Percentiles rank a stretch among this genome's conserved stretches.
Conservation (phyloP, 1,140 invertebrate genomes). For the Lepidurus packardi region DNA sequence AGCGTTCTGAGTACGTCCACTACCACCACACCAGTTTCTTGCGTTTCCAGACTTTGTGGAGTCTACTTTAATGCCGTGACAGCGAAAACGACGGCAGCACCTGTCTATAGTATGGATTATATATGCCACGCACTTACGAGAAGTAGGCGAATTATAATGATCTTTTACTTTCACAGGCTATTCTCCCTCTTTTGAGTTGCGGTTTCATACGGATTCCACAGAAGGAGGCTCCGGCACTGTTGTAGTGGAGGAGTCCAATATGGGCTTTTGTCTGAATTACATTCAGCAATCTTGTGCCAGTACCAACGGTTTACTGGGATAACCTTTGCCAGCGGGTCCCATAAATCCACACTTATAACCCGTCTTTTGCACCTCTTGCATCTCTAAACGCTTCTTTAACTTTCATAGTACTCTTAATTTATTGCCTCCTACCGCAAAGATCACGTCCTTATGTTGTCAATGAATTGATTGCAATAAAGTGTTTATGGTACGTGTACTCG, state of each 20-base stretch:
- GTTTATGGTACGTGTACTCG: conserved; percentile 9
- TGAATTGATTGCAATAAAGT: no score
- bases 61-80: not conserved
- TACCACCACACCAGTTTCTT: not conserved
- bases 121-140: not conserved
- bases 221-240: conserved; percentile 14
- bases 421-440: no score
- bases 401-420: no score
- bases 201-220: conserved; percentile 27
- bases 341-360: not conserved
- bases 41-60: conserved; percentile 22
- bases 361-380: no score
- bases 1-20: not conserved
- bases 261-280: conserved; percentile 29
- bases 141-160: not conserved
- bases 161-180: conserved; percentile 23
- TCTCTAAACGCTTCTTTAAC: no score
- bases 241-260: conserved; percentile 1
- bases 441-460: not conserved
- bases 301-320: not conserved
- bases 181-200: conserved; percentile 13
- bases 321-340: not conserved
- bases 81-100: not conserved
- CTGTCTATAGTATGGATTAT: conserved; percentile 22
- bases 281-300: not conserved